phyloP scores from a whole-genome alignment of 1,140 invertebrate species.

The Physella acuta region DNA sequence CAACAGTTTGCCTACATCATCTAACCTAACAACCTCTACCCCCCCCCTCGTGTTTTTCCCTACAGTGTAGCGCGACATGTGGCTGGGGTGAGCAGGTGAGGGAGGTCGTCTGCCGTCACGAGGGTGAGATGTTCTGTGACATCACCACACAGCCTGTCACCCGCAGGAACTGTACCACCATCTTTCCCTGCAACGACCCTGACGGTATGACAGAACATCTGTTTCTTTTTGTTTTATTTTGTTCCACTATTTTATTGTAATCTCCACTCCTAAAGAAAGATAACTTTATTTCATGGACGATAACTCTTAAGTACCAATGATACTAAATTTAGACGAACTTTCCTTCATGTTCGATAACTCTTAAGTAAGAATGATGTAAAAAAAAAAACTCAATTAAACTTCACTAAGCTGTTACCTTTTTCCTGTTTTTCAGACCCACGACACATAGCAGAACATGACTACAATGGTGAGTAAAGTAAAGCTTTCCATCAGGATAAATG shows the following conservation, averaged over 20 bases:
- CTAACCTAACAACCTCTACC: no score
- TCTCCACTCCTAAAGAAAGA: no score
- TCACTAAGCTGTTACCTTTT: no score
- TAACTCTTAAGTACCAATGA: no score
- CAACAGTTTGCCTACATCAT: no score
- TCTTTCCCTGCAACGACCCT: constrained; percentile 41
- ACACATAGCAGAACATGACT: constrained; percentile 29
- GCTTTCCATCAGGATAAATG: no score
- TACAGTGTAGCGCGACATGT: constrained; percentile 74
- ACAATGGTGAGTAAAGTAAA: constrained; percentile 27
- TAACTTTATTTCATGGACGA: no score
- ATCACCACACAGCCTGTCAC: constrained; percentile 38
- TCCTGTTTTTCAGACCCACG: constrained; percentile 20
- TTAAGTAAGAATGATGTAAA: no score
- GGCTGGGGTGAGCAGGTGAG: constrained; percentile 69
- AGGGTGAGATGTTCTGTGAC: constrained; percentile 70
- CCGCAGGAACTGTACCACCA: constrained; percentile 45
- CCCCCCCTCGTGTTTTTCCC: no score
- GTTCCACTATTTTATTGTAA: background rate
- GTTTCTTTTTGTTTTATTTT: background rate
- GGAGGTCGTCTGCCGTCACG: constrained; percentile 83
- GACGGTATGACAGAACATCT: constrained; percentile 27
- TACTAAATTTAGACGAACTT: no score
- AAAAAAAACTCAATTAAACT: no score
- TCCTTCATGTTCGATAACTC: no score